phyloP scores from a whole-genome alignment of 2,888 invertebrate species.

The Drosophila merina region DNA sequence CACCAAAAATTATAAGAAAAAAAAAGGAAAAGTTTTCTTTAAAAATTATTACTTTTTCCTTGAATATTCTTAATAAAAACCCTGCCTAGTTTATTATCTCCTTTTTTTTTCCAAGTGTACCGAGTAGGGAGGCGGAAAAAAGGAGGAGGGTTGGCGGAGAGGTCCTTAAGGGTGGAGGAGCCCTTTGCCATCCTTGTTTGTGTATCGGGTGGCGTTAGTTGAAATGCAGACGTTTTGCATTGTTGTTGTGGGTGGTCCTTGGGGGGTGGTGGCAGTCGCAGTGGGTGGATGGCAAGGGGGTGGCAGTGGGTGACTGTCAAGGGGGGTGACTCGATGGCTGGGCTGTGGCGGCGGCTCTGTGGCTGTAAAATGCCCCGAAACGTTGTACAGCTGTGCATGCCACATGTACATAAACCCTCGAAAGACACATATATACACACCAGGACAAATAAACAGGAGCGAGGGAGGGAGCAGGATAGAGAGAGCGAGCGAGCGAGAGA shows the following conservation, averaged over 20 bases:
- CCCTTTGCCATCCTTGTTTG: slow-evolving; percentile 37
- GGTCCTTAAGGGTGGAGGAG: slow-evolving; percentile 8
- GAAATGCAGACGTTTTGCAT: slow-evolving; percentile 78
- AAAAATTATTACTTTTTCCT: no score
- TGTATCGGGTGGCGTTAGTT: slow-evolving; percentile 68
- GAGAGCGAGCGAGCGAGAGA: slow-evolving; percentile 32
- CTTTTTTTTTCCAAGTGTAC: background rate
- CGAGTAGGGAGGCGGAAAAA: background rate
- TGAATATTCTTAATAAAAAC: no score
- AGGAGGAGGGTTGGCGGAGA: background rate
- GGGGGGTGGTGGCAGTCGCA: slow-evolving; percentile 37
- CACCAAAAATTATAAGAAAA: no score
- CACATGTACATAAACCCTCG: slow-evolving; percentile 65
- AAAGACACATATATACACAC: slow-evolving; percentile 22
- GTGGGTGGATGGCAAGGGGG: slow-evolving; percentile 17
- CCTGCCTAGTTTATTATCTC: no score
- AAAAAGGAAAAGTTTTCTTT: no score
- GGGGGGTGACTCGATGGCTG: slow-evolving; percentile 18
- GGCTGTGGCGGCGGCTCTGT: slow-evolving; percentile 47
- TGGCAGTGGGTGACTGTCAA: background rate
- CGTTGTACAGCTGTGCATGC: slow-evolving; percentile 70
- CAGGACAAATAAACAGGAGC: slow-evolving; percentile 18
- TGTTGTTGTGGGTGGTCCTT: slow-evolving; percentile 57
- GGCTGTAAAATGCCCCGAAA: slow-evolving; percentile 77
- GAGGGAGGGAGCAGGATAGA: background rate